Percentiles rank a stretch among this genome's conserved stretches.
These are phyloP conservation scores for Patiria miniata DNA, from an alignment of 35 echinoderm and acorn worm genomes.

Conservation along the genomic window DNA sequence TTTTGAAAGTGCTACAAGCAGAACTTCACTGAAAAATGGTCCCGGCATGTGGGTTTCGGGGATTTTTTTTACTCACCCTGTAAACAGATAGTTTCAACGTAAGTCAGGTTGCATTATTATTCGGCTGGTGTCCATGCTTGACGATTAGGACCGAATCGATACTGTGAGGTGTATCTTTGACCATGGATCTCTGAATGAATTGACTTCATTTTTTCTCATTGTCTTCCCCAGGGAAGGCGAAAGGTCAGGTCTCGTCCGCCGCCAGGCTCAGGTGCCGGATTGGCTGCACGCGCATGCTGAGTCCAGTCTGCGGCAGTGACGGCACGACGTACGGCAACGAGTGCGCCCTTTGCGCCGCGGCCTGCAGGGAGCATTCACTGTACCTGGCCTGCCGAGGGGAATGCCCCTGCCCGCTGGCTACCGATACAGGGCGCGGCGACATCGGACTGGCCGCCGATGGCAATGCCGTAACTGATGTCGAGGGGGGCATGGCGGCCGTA, in stretches of 20 bases:
- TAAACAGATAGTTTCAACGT: too few species aligned
- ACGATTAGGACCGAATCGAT: too few species aligned
- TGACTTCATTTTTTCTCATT: not conserved
- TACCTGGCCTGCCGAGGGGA: constrained; percentile 13
- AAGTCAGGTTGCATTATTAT: too few species aligned
- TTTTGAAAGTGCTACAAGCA: too few species aligned
- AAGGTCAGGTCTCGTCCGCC: not conserved
- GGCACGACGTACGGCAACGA: constrained; percentile 82
- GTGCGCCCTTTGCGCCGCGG: constrained; percentile 62
- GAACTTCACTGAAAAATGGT: too few species aligned
- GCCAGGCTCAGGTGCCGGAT: not conserved
- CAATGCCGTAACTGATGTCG: not conserved
- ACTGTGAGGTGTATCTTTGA: too few species aligned
- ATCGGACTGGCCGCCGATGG: not conserved
- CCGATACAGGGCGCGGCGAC: not conserved
- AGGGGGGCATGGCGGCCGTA: not conserved
- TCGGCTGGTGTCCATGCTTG: too few species aligned
- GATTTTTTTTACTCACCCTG: too few species aligned
- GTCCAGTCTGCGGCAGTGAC: constrained; percentile 77
- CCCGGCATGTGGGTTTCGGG: too few species aligned
- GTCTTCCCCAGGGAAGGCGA: not conserved
- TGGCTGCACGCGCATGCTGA: constrained; percentile 50
- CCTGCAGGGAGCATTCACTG: constrained; percentile 51
- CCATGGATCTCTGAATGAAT: not conserved
- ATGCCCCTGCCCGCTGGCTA: not conserved